A percentile compares a stretch with the other conserved stretches of the same genome.
phyloP scores from a whole-genome alignment of 2,888 invertebrate species.

The Norana najaformis region DNA sequence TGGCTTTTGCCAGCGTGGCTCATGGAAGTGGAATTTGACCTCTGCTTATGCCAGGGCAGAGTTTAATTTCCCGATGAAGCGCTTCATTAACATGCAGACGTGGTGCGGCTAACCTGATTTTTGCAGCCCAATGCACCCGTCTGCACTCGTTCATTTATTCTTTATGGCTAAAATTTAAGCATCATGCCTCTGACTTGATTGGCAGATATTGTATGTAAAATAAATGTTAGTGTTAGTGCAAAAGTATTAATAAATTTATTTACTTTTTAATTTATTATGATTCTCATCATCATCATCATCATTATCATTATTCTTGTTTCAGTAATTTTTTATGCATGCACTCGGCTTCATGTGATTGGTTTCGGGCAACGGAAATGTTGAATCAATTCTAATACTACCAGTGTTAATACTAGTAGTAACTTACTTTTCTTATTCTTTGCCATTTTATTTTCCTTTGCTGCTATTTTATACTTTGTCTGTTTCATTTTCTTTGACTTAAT shows the following conservation, averaged over 20 bases:
- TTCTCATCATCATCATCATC: not conserved
- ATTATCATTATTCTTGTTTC: not conserved
- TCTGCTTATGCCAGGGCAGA: constrained; percentile 6
- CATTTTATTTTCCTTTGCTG: not conserved
- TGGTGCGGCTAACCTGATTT: not conserved
- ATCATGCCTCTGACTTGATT: not conserved
- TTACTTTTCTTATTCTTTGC: not conserved
- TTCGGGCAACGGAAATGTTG: too few relatives aligned
- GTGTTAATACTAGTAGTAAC: not conserved
- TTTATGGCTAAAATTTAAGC: not conserved
- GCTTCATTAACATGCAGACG: not conserved
- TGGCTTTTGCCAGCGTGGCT: not conserved
- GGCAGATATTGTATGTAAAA: not conserved
- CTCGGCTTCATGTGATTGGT: not conserved
- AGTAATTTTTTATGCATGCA: not conserved
- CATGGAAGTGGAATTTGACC: constrained; percentile 13
- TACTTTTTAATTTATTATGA: not conserved
- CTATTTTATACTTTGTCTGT: too few relatives aligned
- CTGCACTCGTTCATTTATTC: not conserved
- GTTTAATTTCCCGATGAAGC: not conserved
- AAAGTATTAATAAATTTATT: too few relatives aligned
- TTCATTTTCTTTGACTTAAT: not conserved
- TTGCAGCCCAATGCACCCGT: not conserved
- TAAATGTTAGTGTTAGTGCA: not conserved
- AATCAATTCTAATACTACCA: not conserved